Percentiles rank a stretch among this genome's conserved stretches.
These are phyloP conservation scores for Chaetura pelagica DNA, from an alignment of 2,113 vertebrate species.

Conservation along the genomic window DNA sequence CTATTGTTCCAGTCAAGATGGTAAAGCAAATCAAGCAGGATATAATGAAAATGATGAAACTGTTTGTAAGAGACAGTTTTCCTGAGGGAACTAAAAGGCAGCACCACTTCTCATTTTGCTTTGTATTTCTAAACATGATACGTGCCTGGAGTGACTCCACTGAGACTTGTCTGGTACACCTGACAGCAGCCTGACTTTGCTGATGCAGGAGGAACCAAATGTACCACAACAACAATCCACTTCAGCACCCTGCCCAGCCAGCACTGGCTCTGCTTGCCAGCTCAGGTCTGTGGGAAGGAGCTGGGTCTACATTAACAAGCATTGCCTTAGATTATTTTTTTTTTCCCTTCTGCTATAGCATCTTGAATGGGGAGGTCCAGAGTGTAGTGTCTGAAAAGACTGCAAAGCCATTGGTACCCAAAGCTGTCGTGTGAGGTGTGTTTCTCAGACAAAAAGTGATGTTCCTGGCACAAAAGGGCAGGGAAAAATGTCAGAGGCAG, in stretches of 20 bases:
- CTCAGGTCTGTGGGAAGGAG: background rate
- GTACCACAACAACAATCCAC: background rate
- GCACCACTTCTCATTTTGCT: constrained; percentile 6
- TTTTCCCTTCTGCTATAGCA: fast-evolving
- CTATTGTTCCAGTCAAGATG: constrained; percentile 59
- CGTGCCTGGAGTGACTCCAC: background rate
- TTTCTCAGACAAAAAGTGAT: background rate
- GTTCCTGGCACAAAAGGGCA: background rate
- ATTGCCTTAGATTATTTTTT: background rate
- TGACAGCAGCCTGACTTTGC: background rate
- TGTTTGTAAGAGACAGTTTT: constrained; percentile 33
- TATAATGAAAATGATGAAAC: constrained; percentile 61
- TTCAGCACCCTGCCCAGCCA: background rate
- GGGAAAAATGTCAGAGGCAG: background rate
- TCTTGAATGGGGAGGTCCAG: background rate
- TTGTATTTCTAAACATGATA: background rate
- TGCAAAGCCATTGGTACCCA: too few species aligned
- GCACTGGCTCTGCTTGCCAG: background rate
- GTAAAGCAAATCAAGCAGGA: constrained; percentile 60
- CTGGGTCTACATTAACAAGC: background rate
- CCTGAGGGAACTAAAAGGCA: constrained; percentile 40
- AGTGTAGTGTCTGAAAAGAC: background rate
- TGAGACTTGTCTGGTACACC: background rate
- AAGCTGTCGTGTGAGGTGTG: fast-evolving
- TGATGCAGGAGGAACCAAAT: background rate